Conservation (phyloP, 2,113 vertebrate species). For the Abramis brama region DNA sequence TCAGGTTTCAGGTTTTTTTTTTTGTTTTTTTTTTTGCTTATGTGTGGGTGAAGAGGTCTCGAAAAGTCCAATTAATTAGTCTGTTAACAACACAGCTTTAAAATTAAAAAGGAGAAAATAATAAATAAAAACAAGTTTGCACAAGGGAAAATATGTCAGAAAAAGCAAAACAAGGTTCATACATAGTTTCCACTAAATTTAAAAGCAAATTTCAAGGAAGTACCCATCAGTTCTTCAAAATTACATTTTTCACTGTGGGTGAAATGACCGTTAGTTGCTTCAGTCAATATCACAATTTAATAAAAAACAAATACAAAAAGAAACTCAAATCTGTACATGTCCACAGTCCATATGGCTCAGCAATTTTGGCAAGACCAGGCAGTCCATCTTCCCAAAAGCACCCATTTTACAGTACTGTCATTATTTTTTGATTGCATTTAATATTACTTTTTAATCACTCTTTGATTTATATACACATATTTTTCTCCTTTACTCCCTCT, state of each 20-base stretch:
- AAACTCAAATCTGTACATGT: conserved; percentile 35
- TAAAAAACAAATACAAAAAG: conserved; percentile 36
- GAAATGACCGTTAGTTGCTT: conserved; percentile 24
- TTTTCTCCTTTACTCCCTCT: conserved; percentile 33
- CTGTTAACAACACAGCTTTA: not conserved
- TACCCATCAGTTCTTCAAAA: conserved; percentile 37
- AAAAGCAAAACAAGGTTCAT: conserved; percentile 29
- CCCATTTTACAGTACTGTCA: conserved; percentile 24
- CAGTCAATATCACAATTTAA: conserved; percentile 21
- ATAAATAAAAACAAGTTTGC: conserved; percentile 21
- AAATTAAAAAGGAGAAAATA: not conserved
- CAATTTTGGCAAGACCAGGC: conserved; percentile 29
- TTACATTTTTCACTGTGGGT: conserved; percentile 23
- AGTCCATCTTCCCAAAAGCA: conserved; percentile 15
- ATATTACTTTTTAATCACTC: not conserved
- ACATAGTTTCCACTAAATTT: conserved; percentile 15
- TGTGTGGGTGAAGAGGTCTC: not conserved
- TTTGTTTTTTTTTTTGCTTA: conserved; percentile 13
- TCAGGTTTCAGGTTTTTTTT: conserved; percentile 9
- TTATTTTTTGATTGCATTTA: not conserved
- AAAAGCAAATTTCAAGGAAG: conserved; percentile 23
- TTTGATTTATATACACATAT: conserved; percentile 19
- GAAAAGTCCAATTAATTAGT: not conserved
- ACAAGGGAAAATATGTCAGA: conserved; percentile 24
- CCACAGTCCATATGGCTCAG: conserved; percentile 46